Conservation (phyloP, 1,140 invertebrate genomes). For the Hesperophylax magnus region DNA sequence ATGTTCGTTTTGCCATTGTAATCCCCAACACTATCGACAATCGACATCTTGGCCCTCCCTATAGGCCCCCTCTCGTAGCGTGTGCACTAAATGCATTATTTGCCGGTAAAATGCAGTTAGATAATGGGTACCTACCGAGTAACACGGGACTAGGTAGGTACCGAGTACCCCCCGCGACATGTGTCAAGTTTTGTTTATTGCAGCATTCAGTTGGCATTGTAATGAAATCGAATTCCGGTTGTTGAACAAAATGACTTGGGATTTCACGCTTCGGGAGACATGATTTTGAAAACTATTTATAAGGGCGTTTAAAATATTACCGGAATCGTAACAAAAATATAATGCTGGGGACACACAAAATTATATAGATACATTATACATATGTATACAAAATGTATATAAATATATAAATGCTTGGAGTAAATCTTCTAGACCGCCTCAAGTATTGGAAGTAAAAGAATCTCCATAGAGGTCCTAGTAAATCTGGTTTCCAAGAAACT, state of each 20-base stretch:
- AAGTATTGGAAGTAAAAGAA: too few species aligned
- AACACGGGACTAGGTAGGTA: slow-evolving; percentile 1
- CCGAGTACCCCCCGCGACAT: not conserved
- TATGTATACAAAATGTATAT: too few species aligned
- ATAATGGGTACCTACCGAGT: not conserved
- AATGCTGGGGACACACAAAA: too few species aligned
- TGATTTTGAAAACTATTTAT: slow-evolving; percentile 7
- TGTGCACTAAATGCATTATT: slow-evolving; percentile 18
- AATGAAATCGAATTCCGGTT: slow-evolving; percentile 18
- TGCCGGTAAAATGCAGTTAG: slow-evolving; percentile 18
- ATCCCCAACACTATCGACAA: not conserved
- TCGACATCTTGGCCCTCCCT: slow-evolving; percentile 1
- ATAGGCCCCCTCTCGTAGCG: not conserved
- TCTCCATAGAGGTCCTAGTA: too few species aligned
- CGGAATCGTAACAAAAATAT: not conserved
- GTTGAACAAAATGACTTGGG: slow-evolving; percentile 18
- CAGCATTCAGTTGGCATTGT: slow-evolving; percentile 18
- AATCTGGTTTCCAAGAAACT: too few species aligned
- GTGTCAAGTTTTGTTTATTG: slow-evolving; percentile 28
- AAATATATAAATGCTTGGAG: too few species aligned
- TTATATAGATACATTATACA: too few species aligned
- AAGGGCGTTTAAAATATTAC: slow-evolving; percentile 5
- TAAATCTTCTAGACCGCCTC: too few species aligned
- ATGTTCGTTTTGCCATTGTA: not conserved
- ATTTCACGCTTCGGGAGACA: slow-evolving; percentile 2